Percentiles rank a stretch among this genome's conserved stretches.
These are phyloP conservation scores for Drosophila niveifrons DNA, from an alignment of 2,888 invertebrate species.

Conservation along the genomic window DNA sequence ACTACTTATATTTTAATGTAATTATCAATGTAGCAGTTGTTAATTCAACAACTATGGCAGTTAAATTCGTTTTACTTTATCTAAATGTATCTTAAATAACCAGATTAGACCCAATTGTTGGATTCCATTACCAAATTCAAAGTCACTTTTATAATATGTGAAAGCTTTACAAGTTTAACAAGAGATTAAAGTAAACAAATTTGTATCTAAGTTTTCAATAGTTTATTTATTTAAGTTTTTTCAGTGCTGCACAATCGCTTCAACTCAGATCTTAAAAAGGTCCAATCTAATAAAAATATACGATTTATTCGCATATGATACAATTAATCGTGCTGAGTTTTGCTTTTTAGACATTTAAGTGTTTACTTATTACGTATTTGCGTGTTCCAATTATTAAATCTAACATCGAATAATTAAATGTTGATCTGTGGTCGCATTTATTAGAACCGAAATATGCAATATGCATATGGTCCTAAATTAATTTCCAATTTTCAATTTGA, in stretches of 20 bases:
- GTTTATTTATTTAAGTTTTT: conserved; percentile 62
- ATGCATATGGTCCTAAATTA: conserved; percentile 29
- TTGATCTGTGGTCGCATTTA: conserved; percentile 41
- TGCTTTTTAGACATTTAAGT: conserved; percentile 40
- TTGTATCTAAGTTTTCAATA: conserved; percentile 28
- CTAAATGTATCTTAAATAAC: no score
- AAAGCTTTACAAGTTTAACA: not conserved
- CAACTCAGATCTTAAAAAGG: conserved; percentile 42
- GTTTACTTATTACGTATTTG: conserved; percentile 18
- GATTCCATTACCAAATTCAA: not conserved
- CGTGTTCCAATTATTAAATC: conserved; percentile 25
- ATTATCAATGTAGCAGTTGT: no score
- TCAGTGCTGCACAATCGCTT: conserved; percentile 66
- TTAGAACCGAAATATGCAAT: conserved; percentile 48
- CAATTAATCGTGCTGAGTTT: conserved; percentile 32
- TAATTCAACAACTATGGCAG: no score
- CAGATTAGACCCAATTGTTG: no score
- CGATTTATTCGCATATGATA: conserved; percentile 37
- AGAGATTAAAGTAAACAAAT: not conserved
- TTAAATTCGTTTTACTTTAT: no score
- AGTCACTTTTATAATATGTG: not conserved
- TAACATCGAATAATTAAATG: conserved; percentile 45
- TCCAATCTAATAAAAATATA: conserved; percentile 40
- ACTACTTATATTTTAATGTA: no score
- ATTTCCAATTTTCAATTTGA: conserved; percentile 17